These are phyloP conservation scores for Alethe castanea DNA, from an alignment of 2,113 vertebrate species.

Conservation along the genomic window DNA sequence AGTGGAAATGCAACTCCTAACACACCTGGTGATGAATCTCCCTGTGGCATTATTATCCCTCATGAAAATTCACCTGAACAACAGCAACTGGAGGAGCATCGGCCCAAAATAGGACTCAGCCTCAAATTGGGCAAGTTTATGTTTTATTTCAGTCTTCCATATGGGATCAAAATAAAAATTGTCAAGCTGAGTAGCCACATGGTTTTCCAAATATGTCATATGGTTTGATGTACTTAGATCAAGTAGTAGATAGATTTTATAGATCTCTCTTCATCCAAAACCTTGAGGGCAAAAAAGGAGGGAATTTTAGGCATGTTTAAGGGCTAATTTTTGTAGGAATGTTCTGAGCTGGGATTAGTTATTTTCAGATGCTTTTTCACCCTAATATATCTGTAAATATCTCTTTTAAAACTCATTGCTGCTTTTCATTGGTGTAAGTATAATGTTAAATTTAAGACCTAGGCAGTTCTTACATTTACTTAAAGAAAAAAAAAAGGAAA, in stretches of 20 bases:
- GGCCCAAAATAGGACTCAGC: constrained; percentile 96
- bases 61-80: constrained; percentile 96
- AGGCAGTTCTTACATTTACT: background rate
- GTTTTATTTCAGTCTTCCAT: background rate
- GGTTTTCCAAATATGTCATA: background rate
- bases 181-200: background rate
- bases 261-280: background rate
- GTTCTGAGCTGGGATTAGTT: background rate
- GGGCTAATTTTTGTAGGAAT: background rate
- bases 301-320: background rate
- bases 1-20: constrained; percentile 93
- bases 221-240: background rate
- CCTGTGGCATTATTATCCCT: constrained; percentile 97
- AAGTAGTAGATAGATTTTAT: background rate
- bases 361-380: background rate
- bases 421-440: background rate
- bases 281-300: background rate
- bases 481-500: background rate
- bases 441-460: background rate
- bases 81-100: constrained; percentile 89
- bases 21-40: constrained; percentile 93
- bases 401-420: background rate
- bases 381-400: background rate
- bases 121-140: constrained; percentile 88
- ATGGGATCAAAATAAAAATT: background rate